Conservation (phyloP, 2,113 vertebrate species). For the Cololabis saira region DNA sequence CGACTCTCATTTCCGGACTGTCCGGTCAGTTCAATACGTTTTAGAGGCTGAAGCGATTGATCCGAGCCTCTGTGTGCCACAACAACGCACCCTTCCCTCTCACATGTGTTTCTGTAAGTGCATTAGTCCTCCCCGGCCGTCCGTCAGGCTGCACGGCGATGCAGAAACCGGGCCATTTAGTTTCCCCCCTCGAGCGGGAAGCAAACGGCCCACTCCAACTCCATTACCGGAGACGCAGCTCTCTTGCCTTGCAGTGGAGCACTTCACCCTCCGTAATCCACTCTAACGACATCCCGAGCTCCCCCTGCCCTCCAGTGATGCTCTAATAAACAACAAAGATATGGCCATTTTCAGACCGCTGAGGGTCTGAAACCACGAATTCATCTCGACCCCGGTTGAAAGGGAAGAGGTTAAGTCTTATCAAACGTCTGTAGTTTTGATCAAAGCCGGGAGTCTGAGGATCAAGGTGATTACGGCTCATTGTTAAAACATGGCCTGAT, state of each 20-base stretch:
- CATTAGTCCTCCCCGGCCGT: conserved; percentile 65
- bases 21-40: conserved; percentile 81
- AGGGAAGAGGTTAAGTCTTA: conserved; percentile 14
- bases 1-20: conserved; percentile 76
- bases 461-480: conserved; percentile 17
- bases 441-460: not conserved
- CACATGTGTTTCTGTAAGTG: conserved; percentile 69
- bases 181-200: conserved; percentile 64
- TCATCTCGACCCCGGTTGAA: conserved; percentile 10
- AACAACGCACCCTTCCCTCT: conserved; percentile 39
- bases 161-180: conserved; percentile 70
- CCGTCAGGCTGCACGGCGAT: conserved; percentile 55
- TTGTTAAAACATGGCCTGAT: too few relatives aligned
- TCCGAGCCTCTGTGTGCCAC: conserved; percentile 36
- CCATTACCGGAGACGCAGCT: conserved; percentile 73
- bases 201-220: conserved; percentile 74
- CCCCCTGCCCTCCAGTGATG: conserved; percentile 13
- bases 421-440: not conserved
- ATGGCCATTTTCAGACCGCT: conserved; percentile 29
- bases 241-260: conserved; percentile 57
- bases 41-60: conserved; percentile 77
- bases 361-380: conserved; percentile 4
- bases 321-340: conserved; percentile 42
- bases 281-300: conserved; percentile 55
- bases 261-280: conserved; percentile 65